Conservation (phyloP, 2,113 vertebrate genomes). For the Daphoenositta chrysoptera region DNA sequence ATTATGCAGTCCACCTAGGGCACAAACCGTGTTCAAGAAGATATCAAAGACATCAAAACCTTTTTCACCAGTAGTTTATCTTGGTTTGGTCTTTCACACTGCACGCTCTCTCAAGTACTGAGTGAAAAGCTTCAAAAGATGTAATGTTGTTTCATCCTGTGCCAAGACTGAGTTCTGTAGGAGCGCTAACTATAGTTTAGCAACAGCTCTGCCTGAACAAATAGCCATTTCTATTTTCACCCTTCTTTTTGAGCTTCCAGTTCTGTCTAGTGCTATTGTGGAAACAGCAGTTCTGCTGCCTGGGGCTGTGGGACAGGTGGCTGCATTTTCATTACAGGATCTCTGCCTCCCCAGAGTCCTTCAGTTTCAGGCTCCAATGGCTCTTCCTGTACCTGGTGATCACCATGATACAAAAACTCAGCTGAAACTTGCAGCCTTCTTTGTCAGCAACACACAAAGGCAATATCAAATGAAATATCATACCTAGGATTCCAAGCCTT, state of each 20-base stretch:
- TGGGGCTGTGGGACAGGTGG: background rate
- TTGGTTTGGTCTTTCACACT: background rate
- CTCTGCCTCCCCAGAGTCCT: background rate
- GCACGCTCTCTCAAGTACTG: accelerated
- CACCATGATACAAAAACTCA: background rate
- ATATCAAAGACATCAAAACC: background rate
- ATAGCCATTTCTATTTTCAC: background rate
- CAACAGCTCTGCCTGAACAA: background rate
- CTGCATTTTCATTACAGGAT: background rate
- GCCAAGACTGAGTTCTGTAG: background rate
- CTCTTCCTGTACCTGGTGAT: background rate
- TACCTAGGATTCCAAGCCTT: background rate
- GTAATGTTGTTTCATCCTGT: background rate
- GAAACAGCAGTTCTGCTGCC: background rate
- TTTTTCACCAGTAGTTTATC: background rate
- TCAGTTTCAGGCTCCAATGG: background rate
- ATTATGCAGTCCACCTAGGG: background rate
- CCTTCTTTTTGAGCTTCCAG: background rate
- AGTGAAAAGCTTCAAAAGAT: background rate
- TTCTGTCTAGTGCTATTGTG: background rate
- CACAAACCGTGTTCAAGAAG: background rate
- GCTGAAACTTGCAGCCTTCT: background rate
- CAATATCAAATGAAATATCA: background rate
- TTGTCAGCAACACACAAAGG: background rate
- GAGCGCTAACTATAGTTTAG: background rate